These are phyloP conservation scores for Coenobita brevimanus DNA, from an alignment of 1,140 invertebrate species.

Conservation along the genomic window DNA sequence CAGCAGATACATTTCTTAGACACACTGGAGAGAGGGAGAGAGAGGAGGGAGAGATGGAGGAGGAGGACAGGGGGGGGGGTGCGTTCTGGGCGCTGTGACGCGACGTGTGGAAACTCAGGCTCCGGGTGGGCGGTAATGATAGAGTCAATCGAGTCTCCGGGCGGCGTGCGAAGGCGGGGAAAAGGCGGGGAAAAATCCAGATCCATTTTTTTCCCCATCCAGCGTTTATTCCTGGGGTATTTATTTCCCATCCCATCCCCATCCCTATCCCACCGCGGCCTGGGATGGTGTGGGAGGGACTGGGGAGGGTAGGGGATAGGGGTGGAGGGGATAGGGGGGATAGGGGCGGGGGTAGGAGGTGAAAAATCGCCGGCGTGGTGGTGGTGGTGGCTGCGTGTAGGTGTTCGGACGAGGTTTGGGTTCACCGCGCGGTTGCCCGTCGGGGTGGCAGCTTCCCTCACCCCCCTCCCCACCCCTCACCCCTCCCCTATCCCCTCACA, in stretches of 20 bases:
- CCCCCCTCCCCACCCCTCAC: too few relatives aligned
- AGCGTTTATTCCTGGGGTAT: neutral
- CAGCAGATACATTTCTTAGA: neutral
- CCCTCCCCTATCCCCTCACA: neutral
- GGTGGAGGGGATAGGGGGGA: slow-evolving; percentile 1
- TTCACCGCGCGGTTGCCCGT: slow-evolving; percentile 64
- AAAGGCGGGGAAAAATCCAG: slow-evolving; percentile 50
- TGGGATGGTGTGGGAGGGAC: neutral
- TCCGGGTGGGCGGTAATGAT: slow-evolving; percentile 59
- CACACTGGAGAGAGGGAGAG: too few relatives aligned
- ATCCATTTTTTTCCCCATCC: slow-evolving; percentile 7
- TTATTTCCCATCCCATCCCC: neutral
- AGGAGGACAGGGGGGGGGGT: neutral
- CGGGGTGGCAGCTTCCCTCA: neutral
- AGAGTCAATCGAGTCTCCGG: slow-evolving; percentile 65
- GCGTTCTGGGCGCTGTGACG: slow-evolving; percentile 32
- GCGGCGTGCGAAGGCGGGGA: slow-evolving; percentile 64
- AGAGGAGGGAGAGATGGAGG: too few relatives aligned
- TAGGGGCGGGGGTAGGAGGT: slow-evolving; percentile 6
- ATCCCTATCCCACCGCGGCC: neutral
- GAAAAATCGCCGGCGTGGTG: slow-evolving; percentile 44
- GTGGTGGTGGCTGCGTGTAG: slow-evolving; percentile 18
- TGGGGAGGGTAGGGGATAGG: neutral
- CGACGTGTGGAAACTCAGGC: slow-evolving; percentile 37
- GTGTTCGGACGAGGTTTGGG: slow-evolving; percentile 64